Evolutionary conservation across 2,113 vertebrate species (phyloP).

Genomic region (Mustelus asterias): DNA sequence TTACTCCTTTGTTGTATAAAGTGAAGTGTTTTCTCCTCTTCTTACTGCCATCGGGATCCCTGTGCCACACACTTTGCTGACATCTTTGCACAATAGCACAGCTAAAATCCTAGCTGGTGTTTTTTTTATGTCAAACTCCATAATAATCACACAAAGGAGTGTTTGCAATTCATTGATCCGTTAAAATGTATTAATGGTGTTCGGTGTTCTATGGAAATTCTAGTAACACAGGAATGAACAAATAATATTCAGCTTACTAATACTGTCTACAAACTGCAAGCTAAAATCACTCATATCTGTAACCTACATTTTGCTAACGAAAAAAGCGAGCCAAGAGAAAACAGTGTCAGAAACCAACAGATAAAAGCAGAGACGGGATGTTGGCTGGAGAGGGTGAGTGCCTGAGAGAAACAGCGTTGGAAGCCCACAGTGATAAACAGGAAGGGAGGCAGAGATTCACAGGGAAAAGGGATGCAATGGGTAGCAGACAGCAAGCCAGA

Average conservation of each 20-base stretch:
- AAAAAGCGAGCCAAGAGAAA: background rate
- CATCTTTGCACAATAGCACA: background rate
- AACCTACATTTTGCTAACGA: background rate
- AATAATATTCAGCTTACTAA: background rate
- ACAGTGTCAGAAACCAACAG: background rate
- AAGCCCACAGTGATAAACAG: background rate
- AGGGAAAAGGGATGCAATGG: too few species aligned
- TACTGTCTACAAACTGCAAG: background rate
- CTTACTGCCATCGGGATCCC: background rate
- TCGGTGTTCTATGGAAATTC: background rate
- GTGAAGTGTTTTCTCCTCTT: background rate
- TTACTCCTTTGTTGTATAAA: background rate
- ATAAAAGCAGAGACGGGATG: background rate
- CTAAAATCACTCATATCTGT: background rate
- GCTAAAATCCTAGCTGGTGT: background rate
- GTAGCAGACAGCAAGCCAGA: background rate
- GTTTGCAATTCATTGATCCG: background rate
- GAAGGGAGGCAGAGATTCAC: background rate
- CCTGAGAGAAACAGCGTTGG: background rate
- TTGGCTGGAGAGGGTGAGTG: background rate
- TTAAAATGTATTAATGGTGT: background rate
- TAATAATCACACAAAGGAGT: background rate
- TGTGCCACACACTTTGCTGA: background rate
- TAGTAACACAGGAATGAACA: background rate
- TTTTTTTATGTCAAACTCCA: background rate